Percentiles rank a stretch among this genome's conserved stretches.
Conservation (phyloP, 30 jellyfish, hydroid and myxozoan species). For the Cassiopea xamachana region DNA sequence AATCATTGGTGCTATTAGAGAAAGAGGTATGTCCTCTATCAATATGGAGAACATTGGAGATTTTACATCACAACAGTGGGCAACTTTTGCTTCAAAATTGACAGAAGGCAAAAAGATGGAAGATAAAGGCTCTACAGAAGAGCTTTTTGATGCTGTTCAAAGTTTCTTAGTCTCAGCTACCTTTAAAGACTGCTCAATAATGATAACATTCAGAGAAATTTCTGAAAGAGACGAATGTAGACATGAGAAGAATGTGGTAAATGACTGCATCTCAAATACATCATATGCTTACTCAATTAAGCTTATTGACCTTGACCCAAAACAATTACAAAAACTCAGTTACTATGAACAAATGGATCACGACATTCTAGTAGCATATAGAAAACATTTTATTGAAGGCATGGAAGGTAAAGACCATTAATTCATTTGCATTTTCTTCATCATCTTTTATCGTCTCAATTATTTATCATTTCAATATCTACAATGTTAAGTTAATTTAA, state of each 20-base stretch:
- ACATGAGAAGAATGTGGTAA: background rate
- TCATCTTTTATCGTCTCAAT: background rate
- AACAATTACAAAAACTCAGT: conserved; percentile 48
- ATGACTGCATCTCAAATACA: conserved; percentile 6
- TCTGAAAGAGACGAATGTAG: background rate
- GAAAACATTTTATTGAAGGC: background rate
- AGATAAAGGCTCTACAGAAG: conserved; percentile 17
- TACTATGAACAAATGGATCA: conserved; percentile 58
- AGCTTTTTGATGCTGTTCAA: conserved; percentile 18
- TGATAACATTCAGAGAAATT: conserved; percentile 71
- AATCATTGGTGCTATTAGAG: background rate
- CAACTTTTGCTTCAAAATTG: conserved; percentile 15
- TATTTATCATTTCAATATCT: no score
- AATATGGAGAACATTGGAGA: conserved; percentile 19
- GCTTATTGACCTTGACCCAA: conserved; percentile 86
- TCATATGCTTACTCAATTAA: conserved; percentile 58
- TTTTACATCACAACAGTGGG: conserved; percentile 66
- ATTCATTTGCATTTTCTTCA: background rate
- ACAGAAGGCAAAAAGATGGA: background rate
- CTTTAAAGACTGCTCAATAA: conserved; percentile 87
- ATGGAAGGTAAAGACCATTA: no score
- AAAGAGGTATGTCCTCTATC: background rate
- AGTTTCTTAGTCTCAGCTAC: conserved; percentile 83
- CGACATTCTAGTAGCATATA: conserved; percentile 22
- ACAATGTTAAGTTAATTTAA: no score